Evolutionary conservation across 2,888 invertebrate genomes (phyloP).

Genomic region (Emmelina monodactyla): DNA sequence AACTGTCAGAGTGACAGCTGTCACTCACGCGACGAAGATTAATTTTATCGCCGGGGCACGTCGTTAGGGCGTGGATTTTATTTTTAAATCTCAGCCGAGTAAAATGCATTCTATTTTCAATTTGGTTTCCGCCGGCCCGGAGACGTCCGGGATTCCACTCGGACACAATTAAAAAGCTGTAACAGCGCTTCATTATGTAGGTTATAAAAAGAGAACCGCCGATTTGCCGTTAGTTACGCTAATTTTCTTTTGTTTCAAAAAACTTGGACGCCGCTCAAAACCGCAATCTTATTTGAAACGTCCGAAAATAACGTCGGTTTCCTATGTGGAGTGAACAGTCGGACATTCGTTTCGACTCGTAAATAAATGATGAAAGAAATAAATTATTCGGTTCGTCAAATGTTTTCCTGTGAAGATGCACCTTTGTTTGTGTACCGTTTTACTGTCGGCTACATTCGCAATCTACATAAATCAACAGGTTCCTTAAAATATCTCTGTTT

Average conservation of each 20-base stretch:
- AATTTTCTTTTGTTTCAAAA: conserved; percentile 21
- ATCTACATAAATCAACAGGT: too few relatives aligned
- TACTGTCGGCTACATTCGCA: too few relatives aligned
- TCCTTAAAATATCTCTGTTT: too few relatives aligned
- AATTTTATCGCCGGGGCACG: neutral
- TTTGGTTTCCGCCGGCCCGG: too few relatives aligned
- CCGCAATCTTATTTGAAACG: conserved; percentile 18
- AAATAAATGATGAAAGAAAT: neutral
- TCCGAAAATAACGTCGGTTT: neutral
- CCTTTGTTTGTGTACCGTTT: too few relatives aligned
- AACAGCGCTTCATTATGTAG: neutral
- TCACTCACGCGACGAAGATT: neutral
- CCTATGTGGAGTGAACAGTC: neutral
- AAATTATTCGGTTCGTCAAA: neutral
- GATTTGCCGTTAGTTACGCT: neutral
- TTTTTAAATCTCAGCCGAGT: too few relatives aligned
- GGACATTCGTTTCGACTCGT: neutral
- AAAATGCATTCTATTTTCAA: too few relatives aligned
- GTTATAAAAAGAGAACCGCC: neutral
- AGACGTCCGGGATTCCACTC: too few relatives aligned
- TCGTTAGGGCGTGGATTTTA: neutral
- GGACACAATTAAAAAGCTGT: too few relatives aligned
- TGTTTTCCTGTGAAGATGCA: too few relatives aligned
- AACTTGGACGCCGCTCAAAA: conserved; percentile 31
- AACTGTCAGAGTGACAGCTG: neutral